phyloP scores from a whole-genome alignment of 2,888 invertebrate genomes.

The Siphonodentalium dalli region DNA sequence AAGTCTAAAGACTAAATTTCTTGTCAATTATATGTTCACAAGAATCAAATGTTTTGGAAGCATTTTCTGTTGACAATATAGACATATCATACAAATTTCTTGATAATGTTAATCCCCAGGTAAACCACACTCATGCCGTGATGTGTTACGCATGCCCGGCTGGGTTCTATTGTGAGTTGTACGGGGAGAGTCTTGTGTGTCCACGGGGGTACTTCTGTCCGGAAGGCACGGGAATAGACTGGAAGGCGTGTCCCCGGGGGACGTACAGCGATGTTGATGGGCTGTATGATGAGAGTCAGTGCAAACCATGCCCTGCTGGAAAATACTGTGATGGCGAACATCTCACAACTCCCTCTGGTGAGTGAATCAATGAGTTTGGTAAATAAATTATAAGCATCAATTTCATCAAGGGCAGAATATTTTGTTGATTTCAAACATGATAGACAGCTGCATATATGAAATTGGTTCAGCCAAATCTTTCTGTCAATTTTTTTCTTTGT shows the following conservation, averaged over 20 bases:
- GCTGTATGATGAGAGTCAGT: slow-evolving; percentile 49
- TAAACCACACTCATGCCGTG: slow-evolving; percentile 59
- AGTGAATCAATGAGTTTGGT: background rate
- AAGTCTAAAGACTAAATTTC: background rate
- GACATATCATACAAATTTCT: background rate
- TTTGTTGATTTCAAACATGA: too few relatives aligned
- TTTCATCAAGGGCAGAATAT: too few relatives aligned
- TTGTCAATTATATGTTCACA: background rate
- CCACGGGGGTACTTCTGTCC: slow-evolving; percentile 61
- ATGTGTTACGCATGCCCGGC: slow-evolving; percentile 56
- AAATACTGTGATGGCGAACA: slow-evolving; percentile 58
- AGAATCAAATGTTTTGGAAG: background rate
- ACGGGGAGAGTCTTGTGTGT: slow-evolving; percentile 49
- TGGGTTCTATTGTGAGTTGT: slow-evolving; percentile 55
- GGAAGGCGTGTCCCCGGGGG: slow-evolving; percentile 58
- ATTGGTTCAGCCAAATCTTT: too few relatives aligned
- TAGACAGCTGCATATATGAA: too few relatives aligned
- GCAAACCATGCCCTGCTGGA: slow-evolving; percentile 56
- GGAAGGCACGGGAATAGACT: slow-evolving; percentile 56
- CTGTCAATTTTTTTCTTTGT: too few relatives aligned
- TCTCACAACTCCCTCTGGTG: slow-evolving; percentile 50
- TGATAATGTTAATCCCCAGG: slow-evolving; percentile 32
- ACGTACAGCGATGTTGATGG: slow-evolving; percentile 56
- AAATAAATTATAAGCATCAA: background rate
- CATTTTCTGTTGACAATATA: background rate